phyloP scores from a whole-genome alignment of 2,797 vertebrate genomes.

The Phalanger gymnotis region DNA sequence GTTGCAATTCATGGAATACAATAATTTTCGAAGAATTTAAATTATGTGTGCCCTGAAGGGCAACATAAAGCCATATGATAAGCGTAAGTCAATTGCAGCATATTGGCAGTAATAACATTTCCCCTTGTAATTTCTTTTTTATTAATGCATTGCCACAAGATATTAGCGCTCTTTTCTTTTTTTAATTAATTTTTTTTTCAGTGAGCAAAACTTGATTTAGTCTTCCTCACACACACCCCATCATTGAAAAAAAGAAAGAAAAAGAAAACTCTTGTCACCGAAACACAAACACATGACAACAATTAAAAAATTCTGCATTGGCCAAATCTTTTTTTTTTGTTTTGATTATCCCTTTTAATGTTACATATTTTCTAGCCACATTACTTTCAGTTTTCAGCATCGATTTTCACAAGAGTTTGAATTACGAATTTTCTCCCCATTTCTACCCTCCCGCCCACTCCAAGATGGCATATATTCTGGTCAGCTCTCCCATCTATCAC shows the following conservation, averaged over 20 bases:
- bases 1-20: not conserved
- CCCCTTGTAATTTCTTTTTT: not conserved
- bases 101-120: not conserved
- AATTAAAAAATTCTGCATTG: not conserved
- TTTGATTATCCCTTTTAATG: too few relatives aligned
- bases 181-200: not conserved
- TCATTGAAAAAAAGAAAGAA: not conserved
- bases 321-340: too few relatives aligned
- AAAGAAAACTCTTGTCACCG: not conserved
- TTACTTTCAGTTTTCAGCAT: too few relatives aligned
- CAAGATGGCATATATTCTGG: too few relatives aligned
- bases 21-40: not conserved
- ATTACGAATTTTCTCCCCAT: too few relatives aligned
- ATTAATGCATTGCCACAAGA: not conserved
- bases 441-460: too few relatives aligned
- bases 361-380: too few relatives aligned
- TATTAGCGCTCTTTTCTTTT: not conserved
- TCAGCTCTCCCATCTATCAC: too few relatives aligned
- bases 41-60: not conserved
- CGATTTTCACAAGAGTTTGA: too few relatives aligned
- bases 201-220: not conserved
- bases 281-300: not conserved
- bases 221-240: not conserved
- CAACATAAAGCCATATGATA: not conserved
- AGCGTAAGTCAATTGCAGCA: not conserved